These are phyloP conservation scores for Dusona sp. DNA, from an alignment of 2,888 invertebrate genomes.

Conservation along the genomic window DNA sequence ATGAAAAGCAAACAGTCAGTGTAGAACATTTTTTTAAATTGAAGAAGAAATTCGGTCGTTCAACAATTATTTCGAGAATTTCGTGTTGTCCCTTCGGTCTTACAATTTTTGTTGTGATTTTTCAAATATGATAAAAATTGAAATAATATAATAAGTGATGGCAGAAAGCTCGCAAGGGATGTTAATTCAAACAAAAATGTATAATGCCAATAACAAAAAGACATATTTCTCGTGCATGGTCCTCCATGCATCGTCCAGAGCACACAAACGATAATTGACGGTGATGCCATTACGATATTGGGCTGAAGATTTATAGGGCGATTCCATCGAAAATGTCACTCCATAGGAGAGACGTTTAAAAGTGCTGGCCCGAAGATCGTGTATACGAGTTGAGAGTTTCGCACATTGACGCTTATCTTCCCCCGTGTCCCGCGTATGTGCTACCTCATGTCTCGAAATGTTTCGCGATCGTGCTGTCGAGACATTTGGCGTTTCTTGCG, in stretches of 20 bases:
- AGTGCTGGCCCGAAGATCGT: constrained; percentile 5
- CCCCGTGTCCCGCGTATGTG: constrained; percentile 11
- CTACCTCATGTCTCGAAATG: constrained; percentile 49
- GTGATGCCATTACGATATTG: constrained; percentile 11
- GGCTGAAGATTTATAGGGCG: constrained; percentile 34
- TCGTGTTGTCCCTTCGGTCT: no score
- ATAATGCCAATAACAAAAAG: background rate
- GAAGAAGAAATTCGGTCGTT: no score
- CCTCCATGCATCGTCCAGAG: background rate
- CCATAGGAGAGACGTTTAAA: background rate
- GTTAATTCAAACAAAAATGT: background rate
- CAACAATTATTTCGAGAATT: no score
- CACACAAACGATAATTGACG: constrained; percentile 37
- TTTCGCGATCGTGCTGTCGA: constrained; percentile 66
- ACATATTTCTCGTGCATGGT: background rate
- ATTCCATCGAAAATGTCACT: constrained; percentile 56
- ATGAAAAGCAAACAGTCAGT: no score
- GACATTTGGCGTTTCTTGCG: constrained; percentile 67
- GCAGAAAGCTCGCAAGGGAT: no score
- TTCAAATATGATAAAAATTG: no score
- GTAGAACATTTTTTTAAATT: no score
- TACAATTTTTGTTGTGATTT: no score
- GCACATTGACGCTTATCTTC: constrained; percentile 32
- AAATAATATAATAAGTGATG: background rate
- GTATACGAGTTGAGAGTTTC: constrained; percentile 45